These are phyloP conservation scores for Chalcis sispes DNA, from an alignment of 2,888 invertebrate genomes.

Conservation along the genomic window DNA sequence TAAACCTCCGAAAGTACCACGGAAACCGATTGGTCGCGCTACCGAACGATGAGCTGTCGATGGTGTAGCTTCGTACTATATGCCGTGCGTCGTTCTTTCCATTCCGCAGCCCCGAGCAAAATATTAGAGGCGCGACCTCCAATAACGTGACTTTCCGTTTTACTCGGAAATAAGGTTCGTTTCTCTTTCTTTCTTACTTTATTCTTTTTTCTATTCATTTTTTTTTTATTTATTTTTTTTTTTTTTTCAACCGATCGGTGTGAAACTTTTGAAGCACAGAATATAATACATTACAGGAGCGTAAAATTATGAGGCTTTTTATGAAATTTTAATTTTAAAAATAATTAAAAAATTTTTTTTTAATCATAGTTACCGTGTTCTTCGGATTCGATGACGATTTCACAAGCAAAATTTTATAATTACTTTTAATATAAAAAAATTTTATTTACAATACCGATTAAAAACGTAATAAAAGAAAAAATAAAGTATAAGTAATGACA, in stretches of 20 bases:
- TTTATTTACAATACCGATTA: not conserved
- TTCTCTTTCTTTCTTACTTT: no score
- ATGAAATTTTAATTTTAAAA: constrained; percentile 19
- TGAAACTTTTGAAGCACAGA: constrained; percentile 25
- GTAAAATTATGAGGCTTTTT: constrained; percentile 22
- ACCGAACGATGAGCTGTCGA: constrained; percentile 47
- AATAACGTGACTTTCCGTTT: constrained; percentile 52
- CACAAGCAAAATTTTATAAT: no score
- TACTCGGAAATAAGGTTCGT: constrained; percentile 46
- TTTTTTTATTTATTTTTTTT: no score
- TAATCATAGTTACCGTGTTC: not conserved
- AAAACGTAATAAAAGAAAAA: no score
- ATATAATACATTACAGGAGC: not conserved
- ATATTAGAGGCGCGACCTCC: constrained; percentile 42
- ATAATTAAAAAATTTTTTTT: not conserved
- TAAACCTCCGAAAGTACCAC: constrained; percentile 47
- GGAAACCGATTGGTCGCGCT: constrained; percentile 56
- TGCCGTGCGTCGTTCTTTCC: constrained; percentile 24
- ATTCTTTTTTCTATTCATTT: no score
- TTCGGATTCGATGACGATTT: not conserved
- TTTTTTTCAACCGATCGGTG: constrained; percentile 19
- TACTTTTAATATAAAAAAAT: not conserved
- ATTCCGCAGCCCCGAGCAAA: constrained; percentile 26
- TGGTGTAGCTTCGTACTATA: constrained; percentile 1
- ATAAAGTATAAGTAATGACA: no score